Evolutionary conservation across 2,113 vertebrate genomes (phyloP).

Genomic region (Melanocharis versteri): DNA sequence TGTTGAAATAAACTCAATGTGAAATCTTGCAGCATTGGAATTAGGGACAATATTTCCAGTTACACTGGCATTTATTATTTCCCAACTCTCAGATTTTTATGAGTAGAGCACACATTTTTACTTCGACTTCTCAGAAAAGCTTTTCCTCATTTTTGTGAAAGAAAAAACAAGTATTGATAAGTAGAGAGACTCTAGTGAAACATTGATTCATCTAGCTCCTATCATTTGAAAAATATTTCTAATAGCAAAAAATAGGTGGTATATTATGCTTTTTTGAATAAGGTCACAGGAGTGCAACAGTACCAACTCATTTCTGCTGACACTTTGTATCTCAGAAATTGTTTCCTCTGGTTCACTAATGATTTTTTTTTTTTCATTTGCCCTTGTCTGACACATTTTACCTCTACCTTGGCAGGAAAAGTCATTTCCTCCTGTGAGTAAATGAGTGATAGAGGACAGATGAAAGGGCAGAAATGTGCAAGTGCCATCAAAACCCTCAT

Average conservation of each 20-base stretch:
- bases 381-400: conserved; percentile 30
- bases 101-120: background rate
- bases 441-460: conserved; percentile 16
- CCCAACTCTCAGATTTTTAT: background rate
- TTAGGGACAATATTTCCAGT: background rate
- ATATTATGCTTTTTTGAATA: background rate
- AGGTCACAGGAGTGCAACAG: background rate
- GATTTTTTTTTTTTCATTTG: background rate
- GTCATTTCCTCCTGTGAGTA: conserved; percentile 6
- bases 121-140: background rate
- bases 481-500: background rate
- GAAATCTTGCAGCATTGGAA: background rate
- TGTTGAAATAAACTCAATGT: background rate
- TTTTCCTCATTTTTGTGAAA: background rate
- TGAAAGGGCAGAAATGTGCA: conserved; percentile 22
- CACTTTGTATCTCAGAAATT: background rate
- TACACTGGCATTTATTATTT: background rate
- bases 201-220: background rate
- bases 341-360: conserved; percentile 18
- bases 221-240: background rate
- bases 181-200: background rate
- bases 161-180: background rate
- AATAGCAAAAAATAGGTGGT: background rate
- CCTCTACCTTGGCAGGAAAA: conserved; percentile 40
- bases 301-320: conserved; percentile 23